Evolutionary conservation across 2,888 invertebrate species (phyloP).

Genomic region (Stictocephala bisonia): DNA sequence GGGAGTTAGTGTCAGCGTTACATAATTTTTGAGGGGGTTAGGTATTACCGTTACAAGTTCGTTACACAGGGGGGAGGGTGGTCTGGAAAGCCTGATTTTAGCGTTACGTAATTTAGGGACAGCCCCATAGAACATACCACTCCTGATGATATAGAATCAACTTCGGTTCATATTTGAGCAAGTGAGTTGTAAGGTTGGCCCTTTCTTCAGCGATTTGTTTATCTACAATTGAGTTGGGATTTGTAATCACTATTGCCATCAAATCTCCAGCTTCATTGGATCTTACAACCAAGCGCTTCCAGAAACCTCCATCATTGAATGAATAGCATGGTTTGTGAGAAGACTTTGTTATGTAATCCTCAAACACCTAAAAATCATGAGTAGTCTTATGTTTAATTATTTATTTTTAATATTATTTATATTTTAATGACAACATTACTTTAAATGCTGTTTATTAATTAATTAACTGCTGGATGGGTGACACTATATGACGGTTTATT

Average conservation of each 20-base stretch:
- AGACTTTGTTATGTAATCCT: constrained; percentile 79
- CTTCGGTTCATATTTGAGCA: constrained; percentile 62
- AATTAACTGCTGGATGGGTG: no score
- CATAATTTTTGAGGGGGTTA: no score
- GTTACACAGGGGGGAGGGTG: no score
- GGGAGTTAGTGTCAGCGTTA: no score
- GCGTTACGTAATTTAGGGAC: no score
- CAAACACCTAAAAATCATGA: constrained; percentile 64
- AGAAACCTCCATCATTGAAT: constrained; percentile 72
- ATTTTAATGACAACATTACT: no score
- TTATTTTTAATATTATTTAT: no score
- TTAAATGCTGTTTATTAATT: no score
- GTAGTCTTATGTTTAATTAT: neutral
- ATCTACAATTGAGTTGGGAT: constrained; percentile 68
- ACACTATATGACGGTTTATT: no score
- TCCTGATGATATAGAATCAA: constrained; percentile 52
- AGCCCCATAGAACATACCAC: constrained; percentile 66
- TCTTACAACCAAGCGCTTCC: constrained; percentile 67
- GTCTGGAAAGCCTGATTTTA: no score
- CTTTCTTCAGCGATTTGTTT: constrained; percentile 74
- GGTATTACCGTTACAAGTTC: no score
- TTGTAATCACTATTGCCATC: constrained; percentile 80
- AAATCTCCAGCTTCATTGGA: constrained; percentile 73
- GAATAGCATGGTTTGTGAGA: constrained; percentile 81
- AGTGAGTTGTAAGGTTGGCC: constrained; percentile 73